Evolutionary conservation across 2,888 invertebrate species (phyloP).

Genomic region (Tinea semifulvella): DNA sequence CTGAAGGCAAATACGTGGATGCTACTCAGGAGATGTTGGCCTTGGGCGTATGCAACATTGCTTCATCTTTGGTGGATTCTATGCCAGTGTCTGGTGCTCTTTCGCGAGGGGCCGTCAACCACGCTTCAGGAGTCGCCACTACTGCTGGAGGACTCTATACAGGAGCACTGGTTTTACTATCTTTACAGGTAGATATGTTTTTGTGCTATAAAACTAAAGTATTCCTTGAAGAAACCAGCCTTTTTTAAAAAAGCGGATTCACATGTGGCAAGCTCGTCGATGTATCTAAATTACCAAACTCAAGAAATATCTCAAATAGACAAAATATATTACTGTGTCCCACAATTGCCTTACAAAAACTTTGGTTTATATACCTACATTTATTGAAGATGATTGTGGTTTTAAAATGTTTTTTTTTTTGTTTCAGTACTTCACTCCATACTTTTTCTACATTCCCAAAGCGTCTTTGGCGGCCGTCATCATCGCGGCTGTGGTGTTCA

Average conservation of each 20-base stretch:
- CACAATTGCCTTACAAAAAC: too few species aligned
- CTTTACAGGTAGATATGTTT: slow-evolving; percentile 44
- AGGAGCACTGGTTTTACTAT: slow-evolving; percentile 62
- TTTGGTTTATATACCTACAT: too few species aligned
- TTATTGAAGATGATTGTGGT: too few species aligned
- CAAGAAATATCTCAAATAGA: too few species aligned
- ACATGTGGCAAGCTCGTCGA: too few species aligned
- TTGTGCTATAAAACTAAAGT: background rate
- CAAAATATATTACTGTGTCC: too few species aligned
- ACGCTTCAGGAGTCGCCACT: slow-evolving; percentile 90
- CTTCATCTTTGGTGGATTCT: slow-evolving; percentile 87
- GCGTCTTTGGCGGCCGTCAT: slow-evolving; percentile 84
- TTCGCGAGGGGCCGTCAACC: slow-evolving; percentile 91
- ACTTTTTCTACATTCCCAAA: slow-evolving; percentile 83
- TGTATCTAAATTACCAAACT: too few species aligned
- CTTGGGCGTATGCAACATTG: slow-evolving; percentile 84
- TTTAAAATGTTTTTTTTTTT: slow-evolving; percentile 31
- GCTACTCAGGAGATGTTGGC: slow-evolving; percentile 92
- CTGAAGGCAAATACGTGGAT: slow-evolving; percentile 81
- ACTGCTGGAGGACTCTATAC: slow-evolving; percentile 89
- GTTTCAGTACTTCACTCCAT: slow-evolving; percentile 80
- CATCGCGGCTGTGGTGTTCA: slow-evolving; percentile 86
- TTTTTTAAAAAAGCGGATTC: too few species aligned
- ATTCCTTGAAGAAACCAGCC: background rate
- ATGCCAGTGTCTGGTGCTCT: slow-evolving; percentile 93